Percentiles rank a stretch among this genome's conserved stretches.
Conservation (phyloP, 2,113 vertebrate species). For the Halcyon senegalensis region DNA sequence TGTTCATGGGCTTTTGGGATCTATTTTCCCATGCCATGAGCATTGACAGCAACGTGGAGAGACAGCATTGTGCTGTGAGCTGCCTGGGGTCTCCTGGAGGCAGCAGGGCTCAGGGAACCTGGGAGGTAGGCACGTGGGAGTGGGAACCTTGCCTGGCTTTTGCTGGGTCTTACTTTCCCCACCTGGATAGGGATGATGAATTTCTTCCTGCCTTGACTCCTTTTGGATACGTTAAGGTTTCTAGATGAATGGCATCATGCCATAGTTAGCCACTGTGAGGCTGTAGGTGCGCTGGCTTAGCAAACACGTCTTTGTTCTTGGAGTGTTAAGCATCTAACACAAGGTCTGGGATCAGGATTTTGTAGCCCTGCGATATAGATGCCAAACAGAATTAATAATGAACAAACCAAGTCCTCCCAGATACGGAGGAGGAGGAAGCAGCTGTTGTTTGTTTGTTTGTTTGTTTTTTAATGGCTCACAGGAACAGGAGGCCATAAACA, state of each 20-base stretch:
- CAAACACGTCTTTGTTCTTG: background rate
- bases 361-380: background rate
- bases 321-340: background rate
- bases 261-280: fast-evolving
- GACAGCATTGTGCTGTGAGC: background rate
- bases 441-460: conserved; percentile 40
- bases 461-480: background rate
- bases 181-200: no score
- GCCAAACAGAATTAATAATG: background rate
- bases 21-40: fast-evolving
- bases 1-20: background rate
- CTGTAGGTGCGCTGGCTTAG: background rate
- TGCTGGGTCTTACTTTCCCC: background rate
- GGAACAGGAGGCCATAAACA: conserved; percentile 19
- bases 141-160: background rate
- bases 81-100: background rate
- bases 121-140: background rate
- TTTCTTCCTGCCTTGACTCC: background rate
- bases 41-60: fast-evolving
- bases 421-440: background rate
- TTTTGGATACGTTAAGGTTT: background rate
- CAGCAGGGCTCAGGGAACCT: background rate
- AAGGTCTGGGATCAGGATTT: background rate
- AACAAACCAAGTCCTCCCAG: background rate
- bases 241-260: background rate